These are phyloP conservation scores for Podilymbus podiceps DNA, from an alignment of 2,113 vertebrate species.

Conservation along the genomic window DNA sequence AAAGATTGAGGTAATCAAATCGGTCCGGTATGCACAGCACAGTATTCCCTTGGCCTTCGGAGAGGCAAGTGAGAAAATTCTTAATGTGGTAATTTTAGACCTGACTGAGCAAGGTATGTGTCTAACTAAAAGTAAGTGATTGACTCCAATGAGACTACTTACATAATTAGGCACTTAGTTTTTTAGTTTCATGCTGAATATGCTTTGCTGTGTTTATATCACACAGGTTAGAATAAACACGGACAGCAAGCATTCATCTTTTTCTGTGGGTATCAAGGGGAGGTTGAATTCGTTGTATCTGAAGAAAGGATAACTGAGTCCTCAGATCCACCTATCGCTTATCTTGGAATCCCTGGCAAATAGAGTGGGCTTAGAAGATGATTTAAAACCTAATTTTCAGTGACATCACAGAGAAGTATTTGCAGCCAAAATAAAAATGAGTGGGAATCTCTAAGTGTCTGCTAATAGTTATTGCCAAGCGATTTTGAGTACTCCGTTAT, in stretches of 20 bases:
- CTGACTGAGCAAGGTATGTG: slow-evolving; percentile 34
- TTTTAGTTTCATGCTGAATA: background rate
- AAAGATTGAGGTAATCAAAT: slow-evolving; percentile 17
- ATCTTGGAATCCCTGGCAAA: background rate
- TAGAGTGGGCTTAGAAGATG: background rate
- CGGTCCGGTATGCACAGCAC: background rate
- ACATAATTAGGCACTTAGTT: background rate
- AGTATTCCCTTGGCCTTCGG: background rate
- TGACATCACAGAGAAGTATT: background rate
- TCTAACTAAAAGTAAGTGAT: slow-evolving; percentile 11
- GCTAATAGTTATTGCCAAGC: background rate
- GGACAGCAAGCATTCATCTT: background rate
- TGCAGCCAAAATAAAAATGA: background rate
- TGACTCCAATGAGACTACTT: background rate
- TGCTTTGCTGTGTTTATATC: background rate
- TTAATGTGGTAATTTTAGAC: slow-evolving; percentile 37
- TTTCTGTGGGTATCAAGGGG: background rate
- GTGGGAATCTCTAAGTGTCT: background rate
- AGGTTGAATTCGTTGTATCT: background rate
- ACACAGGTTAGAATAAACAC: background rate
- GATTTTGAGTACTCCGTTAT: background rate
- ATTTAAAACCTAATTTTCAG: slow-evolving; percentile 8
- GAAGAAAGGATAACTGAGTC: background rate
- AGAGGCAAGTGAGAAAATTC: background rate
- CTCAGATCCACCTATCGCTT: background rate